Evolutionary conservation across 2,113 vertebrate genomes (phyloP).

Genomic region (Leucosticte australis): DNA sequence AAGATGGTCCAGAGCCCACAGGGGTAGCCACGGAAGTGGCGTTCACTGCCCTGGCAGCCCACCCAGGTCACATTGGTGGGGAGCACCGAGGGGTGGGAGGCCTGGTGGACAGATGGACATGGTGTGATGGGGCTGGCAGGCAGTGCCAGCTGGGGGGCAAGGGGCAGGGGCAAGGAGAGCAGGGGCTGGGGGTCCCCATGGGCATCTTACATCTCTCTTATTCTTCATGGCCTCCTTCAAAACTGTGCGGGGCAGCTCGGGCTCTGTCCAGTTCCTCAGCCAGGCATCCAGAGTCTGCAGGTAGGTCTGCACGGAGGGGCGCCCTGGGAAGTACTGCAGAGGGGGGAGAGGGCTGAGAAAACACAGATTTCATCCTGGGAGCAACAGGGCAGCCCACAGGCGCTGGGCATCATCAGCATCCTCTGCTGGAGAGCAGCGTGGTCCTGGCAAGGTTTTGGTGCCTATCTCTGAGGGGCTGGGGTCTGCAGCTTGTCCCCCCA

Average conservation of each 20-base stretch:
- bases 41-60: conserved; percentile 86
- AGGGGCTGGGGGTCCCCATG: accelerated
- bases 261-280: conserved; percentile 70
- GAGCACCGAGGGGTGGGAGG: conserved; percentile 34
- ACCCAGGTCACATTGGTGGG: conserved; percentile 82
- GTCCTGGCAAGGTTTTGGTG: background rate
- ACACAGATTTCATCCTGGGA: background rate
- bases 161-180: background rate
- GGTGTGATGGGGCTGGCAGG: background rate
- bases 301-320: conserved; percentile 78
- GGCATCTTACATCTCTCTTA: conserved; percentile 76
- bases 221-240: conserved; percentile 78
- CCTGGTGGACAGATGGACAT: background rate
- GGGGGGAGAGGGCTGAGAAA: background rate
- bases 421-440: accelerated
- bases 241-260: conserved; percentile 71
- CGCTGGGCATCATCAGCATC: background rate
- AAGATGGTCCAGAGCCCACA: conserved; percentile 92
- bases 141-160: background rate
- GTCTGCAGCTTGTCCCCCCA: accelerated
- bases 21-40: conserved; percentile 84
- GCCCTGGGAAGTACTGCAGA: conserved; percentile 87
- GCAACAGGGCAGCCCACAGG: background rate
- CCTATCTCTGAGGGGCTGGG: accelerated
- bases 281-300: conserved; percentile 74